Evolutionary conservation across 2,113 vertebrate species (phyloP).

Genomic region (Bombycilla garrulus): DNA sequence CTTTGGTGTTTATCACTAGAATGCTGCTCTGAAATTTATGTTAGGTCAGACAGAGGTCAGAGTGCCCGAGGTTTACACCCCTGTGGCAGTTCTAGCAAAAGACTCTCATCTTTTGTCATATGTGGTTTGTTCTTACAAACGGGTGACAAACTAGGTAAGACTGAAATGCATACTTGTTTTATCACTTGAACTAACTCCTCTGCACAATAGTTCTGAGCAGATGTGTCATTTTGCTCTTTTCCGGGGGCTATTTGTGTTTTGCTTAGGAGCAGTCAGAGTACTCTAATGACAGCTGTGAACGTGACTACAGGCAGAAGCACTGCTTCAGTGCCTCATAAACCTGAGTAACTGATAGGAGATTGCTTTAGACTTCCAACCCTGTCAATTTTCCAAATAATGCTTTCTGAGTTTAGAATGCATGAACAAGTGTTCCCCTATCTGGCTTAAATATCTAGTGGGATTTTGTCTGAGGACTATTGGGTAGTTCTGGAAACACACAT

Average conservation of each 20-base stretch:
- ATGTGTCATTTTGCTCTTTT: neutral
- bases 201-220: neutral
- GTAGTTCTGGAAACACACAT: neutral
- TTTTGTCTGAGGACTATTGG: neutral
- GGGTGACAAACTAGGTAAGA: neutral
- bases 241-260: neutral
- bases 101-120: neutral
- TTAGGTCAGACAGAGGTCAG: neutral
- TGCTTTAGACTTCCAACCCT: neutral
- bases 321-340: neutral
- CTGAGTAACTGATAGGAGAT: neutral
- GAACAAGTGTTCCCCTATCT: neutral
- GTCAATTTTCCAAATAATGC: neutral
- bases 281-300: neutral
- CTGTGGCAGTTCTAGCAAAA: neutral
- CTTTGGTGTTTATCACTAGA: constrained; percentile 28
- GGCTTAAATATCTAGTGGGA: neutral
- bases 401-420: neutral
- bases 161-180: neutral
- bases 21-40: constrained; percentile 5
- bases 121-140: neutral
- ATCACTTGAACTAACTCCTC: neutral
- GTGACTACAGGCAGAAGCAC: neutral
- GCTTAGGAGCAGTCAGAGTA: neutral
- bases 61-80: neutral